phyloP scores from a whole-genome alignment of 2,888 invertebrate species.

The Schizotus pectinicornis region DNA sequence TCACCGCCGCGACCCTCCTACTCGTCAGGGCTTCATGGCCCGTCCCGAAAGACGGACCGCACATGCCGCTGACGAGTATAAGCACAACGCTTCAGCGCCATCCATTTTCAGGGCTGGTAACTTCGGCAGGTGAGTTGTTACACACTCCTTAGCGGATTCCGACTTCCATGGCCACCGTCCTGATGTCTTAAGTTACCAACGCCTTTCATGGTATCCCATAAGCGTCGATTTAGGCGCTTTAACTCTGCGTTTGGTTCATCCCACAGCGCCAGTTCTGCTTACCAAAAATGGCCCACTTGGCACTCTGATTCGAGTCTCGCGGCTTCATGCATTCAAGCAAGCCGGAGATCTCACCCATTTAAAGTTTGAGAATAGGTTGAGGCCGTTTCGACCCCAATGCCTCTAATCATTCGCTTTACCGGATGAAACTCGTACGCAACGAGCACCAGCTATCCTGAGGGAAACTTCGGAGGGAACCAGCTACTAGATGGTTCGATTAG shows the following conservation, averaged over 20 bases:
- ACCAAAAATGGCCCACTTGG: constrained; percentile 77
- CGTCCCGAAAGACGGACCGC: no score
- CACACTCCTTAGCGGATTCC: constrained; percentile 68
- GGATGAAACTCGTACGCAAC: constrained; percentile 61
- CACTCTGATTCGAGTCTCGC: constrained; percentile 63
- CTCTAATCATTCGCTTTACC: constrained; percentile 80
- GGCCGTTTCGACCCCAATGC: constrained; percentile 72
- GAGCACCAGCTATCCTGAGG: constrained; percentile 71
- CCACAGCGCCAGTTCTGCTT: constrained; percentile 82
- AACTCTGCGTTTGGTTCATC: constrained; percentile 77
- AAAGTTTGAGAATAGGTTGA: constrained; percentile 81
- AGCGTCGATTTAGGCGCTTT: constrained; percentile 70
- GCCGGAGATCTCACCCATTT: constrained; percentile 73
- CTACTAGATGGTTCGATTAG: constrained; percentile 80
- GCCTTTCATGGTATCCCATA: constrained; percentile 67
- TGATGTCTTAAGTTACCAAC: constrained; percentile 64
- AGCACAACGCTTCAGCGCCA: constrained; percentile 66
- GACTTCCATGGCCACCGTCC: constrained; percentile 80
- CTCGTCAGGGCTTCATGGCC: no score
- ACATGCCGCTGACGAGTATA: constrained; percentile 58
- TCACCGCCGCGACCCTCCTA: no score
- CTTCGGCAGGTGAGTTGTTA: constrained; percentile 66
- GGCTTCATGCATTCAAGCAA: constrained; percentile 64
- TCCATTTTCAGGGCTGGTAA: constrained; percentile 71
- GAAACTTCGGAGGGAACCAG: constrained; percentile 80